Evolutionary conservation across 92 coral and sea anemone genomes (phyloP).

Genomic region (Porites divaricata): DNA sequence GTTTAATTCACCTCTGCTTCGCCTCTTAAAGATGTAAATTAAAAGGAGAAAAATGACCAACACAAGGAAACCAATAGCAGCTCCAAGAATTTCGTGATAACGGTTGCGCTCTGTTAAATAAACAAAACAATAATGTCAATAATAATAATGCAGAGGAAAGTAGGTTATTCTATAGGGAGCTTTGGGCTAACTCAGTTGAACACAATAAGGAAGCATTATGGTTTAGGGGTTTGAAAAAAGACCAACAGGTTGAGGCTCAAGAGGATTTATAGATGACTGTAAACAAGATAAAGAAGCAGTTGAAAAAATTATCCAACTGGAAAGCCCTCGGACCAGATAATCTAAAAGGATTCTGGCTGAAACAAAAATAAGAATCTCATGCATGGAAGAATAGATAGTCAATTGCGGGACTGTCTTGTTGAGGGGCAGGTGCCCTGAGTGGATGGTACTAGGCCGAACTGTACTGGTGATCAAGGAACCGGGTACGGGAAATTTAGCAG

Average conservation of each 20-base stretch:
- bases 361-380: not conserved
- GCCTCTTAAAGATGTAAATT: not conserved
- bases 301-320: too few species aligned
- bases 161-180: too few species aligned
- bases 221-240: too few species aligned
- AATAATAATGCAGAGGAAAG: too few species aligned
- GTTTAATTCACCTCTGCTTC: too few species aligned
- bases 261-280: too few species aligned
- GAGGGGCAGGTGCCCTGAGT: not conserved
- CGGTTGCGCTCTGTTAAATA: not conserved
- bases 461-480: not conserved
- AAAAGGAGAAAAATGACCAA: not conserved
- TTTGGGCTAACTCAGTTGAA: too few species aligned
- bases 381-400: conserved; percentile 3
- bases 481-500: not conserved
- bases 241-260: too few species aligned
- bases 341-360: conserved; percentile 16
- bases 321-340: too few species aligned
- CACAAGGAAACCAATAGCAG: not conserved
- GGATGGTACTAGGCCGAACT: conserved; percentile 19
- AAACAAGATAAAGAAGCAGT: too few species aligned
- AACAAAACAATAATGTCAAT: not conserved
- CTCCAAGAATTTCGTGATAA: not conserved
- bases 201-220: too few species aligned
- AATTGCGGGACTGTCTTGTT: not conserved